These are phyloP conservation scores for Sycobia sp. DNA, from an alignment of 1,140 invertebrate species.

Conservation along the genomic window DNA sequence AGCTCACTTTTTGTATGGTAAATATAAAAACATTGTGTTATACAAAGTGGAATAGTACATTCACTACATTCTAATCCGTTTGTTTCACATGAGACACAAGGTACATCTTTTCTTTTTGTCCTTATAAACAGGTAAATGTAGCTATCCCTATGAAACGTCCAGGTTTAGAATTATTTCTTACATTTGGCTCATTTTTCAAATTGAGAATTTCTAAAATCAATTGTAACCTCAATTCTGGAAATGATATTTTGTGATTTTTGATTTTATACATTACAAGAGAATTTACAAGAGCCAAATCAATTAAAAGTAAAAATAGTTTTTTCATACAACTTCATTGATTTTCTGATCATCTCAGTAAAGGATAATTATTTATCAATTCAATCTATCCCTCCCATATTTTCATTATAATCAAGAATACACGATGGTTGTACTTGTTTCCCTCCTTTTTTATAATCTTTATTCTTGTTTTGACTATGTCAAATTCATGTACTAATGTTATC, in stretches of 20 bases:
- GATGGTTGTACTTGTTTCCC: background rate
- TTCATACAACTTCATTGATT: background rate
- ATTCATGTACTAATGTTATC: background rate
- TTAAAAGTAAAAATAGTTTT: conserved; percentile 6
- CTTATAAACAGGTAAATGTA: too few relatives aligned
- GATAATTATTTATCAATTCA: background rate
- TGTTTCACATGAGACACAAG: too few relatives aligned
- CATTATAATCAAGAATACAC: conserved; percentile 3
- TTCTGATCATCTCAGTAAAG: background rate
- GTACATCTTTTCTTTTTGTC: too few relatives aligned
- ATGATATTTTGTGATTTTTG: background rate
- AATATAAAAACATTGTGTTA: too few relatives aligned
- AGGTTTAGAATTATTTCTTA: background rate
- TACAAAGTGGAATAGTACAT: too few relatives aligned
- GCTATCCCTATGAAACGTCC: too few relatives aligned
- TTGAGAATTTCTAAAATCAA: background rate
- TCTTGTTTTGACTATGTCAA: background rate
- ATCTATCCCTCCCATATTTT: conserved; percentile 3
- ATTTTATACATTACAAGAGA: background rate
- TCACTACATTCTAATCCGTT: too few relatives aligned
- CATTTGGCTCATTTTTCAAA: background rate
- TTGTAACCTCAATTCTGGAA: background rate
- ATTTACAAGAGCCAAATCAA: background rate
- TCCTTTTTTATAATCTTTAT: background rate
- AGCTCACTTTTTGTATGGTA: too few relatives aligned